Percentiles rank a stretch among this genome's conserved stretches.
phyloP scores from a whole-genome alignment of 2,797 vertebrate genomes.

The Picus viridis region DNA sequence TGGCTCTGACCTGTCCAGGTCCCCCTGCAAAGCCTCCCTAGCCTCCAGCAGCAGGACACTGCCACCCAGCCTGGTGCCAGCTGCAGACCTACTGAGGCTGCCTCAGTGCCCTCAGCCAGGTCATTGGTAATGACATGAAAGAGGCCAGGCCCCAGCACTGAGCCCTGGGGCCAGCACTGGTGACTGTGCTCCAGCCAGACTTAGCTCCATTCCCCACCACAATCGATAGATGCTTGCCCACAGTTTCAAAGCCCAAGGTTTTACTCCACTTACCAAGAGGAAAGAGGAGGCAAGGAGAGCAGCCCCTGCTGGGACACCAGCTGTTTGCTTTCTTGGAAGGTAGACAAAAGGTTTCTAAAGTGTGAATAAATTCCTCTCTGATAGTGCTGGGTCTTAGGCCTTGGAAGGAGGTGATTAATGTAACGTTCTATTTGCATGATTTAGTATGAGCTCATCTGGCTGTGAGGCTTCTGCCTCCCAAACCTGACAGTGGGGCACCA shows the following conservation, averaged over 20 bases:
- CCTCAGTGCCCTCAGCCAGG: too few species aligned
- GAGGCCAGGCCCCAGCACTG: too few species aligned
- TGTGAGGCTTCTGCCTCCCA: neutral
- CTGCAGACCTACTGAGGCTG: too few species aligned
- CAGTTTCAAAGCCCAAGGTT: neutral
- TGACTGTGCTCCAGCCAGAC: too few species aligned
- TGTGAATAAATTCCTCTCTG: neutral
- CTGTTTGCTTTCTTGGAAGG: neutral
- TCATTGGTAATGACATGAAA: too few species aligned
- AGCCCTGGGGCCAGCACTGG: too few species aligned
- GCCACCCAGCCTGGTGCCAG: too few species aligned
- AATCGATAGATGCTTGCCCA: neutral
- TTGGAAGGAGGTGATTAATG: neutral
- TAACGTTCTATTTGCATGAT: neutral
- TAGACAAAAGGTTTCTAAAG: neutral
- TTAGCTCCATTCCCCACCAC: too few species aligned
- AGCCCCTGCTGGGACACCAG: neutral
- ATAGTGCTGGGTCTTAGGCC: neutral
- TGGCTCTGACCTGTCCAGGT: too few species aligned
- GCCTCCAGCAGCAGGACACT: too few species aligned
- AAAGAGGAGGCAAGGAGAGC: neutral
- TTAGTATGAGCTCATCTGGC: neutral
- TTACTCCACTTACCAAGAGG: neutral
- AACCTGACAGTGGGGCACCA: neutral
- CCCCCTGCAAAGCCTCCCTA: too few species aligned